Conservation (phyloP, 2,797 vertebrate genomes). For the Danio choprae region DNA sequence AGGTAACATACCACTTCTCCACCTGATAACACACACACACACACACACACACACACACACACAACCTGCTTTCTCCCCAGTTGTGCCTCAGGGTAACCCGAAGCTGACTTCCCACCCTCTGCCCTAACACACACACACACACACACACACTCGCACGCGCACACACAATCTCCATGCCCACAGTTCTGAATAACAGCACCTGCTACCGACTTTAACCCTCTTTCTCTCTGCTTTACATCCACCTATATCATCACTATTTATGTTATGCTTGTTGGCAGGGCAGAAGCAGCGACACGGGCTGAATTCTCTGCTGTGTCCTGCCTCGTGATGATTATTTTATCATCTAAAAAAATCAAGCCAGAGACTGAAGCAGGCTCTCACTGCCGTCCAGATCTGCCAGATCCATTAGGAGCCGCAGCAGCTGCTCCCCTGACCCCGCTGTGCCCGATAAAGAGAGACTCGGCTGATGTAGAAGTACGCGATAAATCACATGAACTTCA, state of each 20-base stretch:
- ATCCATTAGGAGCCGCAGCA: constrained; percentile 21
- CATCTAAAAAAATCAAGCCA: constrained; percentile 12
- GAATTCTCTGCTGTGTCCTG: background rate
- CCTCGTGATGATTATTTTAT: background rate
- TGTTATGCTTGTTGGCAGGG: constrained; percentile 10
- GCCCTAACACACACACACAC: constrained; percentile 55
- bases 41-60: constrained; percentile 17
- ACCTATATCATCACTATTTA: constrained; percentile 23
- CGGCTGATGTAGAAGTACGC: background rate
- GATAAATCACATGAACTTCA: constrained; percentile 28
- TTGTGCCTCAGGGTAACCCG: constrained; percentile 52
- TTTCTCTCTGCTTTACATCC: constrained; percentile 8
- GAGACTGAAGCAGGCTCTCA: constrained; percentile 23
- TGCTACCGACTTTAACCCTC: background rate
- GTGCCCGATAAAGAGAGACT: background rate
- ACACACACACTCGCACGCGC: background rate
- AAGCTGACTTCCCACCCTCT: constrained; percentile 62
- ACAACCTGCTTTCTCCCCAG: constrained; percentile 18
- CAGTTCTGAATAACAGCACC: constrained; percentile 11
- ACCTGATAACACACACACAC: constrained; percentile 47
- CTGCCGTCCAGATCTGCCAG: constrained; percentile 1
- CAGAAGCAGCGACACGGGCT: background rate
- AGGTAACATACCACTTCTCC: constrained; percentile 59
- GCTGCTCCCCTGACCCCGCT: constrained; percentile 10
- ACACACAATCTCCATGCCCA: constrained; percentile 16